Percentiles rank a stretch among this genome's conserved stretches.
phyloP scores from a whole-genome alignment of 1,140 invertebrate genomes.

The Polypedilum pembai region DNA sequence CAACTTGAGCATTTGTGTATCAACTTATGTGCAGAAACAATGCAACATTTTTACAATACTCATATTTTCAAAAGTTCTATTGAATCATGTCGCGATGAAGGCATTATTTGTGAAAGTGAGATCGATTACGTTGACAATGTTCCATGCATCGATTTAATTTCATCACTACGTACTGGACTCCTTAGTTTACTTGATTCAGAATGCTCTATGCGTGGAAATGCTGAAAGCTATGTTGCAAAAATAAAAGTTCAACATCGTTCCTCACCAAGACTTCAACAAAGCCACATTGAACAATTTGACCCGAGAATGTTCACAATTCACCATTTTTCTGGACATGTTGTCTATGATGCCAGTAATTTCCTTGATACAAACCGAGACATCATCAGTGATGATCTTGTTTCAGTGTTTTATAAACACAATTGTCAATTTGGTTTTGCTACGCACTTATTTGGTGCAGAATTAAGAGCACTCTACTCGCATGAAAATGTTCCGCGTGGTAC shows the following conservation, averaged over 20 bases:
- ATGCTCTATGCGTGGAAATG: conserved; percentile 76
- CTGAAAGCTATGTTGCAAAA: conserved; percentile 82
- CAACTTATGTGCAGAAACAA: conserved; percentile 91
- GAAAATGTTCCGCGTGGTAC: conserved; percentile 75
- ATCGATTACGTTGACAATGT: conserved; percentile 94
- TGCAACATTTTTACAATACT: conserved; percentile 96
- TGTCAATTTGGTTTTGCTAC: conserved; percentile 94
- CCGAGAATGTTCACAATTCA: conserved; percentile 81
- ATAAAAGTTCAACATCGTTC: conserved; percentile 76
- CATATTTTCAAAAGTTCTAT: conserved; percentile 93
- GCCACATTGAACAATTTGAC: conserved; percentile 55
- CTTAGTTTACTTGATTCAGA: conserved; percentile 90
- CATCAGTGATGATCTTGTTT: conserved; percentile 83
- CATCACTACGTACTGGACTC: conserved; percentile 81
- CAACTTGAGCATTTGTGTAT: conserved; percentile 90
- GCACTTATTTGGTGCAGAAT: conserved; percentile 85
- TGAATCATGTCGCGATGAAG: conserved; percentile 88
- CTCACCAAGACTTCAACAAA: conserved; percentile 52
- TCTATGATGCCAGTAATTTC: conserved; percentile 85
- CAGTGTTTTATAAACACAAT: conserved; percentile 84
- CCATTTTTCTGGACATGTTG: conserved; percentile 82
- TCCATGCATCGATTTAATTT: conserved; percentile 90
- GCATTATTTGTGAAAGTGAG: conserved; percentile 82
- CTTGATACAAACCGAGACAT: conserved; percentile 87
- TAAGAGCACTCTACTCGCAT: conserved; percentile 75